phyloP scores from a whole-genome alignment of 2,113 vertebrate genomes.

The Synodontis membranacea region DNA sequence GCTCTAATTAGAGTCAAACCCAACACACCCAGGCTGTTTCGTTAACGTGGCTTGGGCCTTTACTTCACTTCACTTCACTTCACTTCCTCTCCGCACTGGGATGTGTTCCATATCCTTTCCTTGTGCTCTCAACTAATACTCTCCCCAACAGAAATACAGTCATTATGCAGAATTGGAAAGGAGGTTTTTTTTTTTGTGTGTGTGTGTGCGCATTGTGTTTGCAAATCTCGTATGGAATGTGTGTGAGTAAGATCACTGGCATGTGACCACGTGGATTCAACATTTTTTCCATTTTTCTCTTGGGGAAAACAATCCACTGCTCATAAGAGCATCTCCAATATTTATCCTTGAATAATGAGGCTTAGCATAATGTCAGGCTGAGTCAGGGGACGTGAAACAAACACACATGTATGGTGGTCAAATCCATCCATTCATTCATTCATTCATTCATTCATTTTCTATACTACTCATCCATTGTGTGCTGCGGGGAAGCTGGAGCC shows the following conservation, averaged over 20 bases:
- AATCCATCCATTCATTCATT: no score
- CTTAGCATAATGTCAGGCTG: not conserved
- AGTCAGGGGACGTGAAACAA: not conserved
- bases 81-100: not conserved
- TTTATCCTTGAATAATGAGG: not conserved
- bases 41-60: not conserved
- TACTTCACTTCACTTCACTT: not conserved
- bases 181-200: slow-evolving; percentile 20
- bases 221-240: slow-evolving; percentile 36
- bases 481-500: no score
- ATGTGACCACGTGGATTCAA: slow-evolving; percentile 9
- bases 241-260: slow-evolving; percentile 31
- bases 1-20: slow-evolving; percentile 31
- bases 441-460: no score
- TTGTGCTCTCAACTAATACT: slow-evolving; percentile 21
- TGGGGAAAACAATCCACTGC: slow-evolving; percentile 7
- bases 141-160: not conserved
- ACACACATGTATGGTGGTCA: not conserved
- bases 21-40: not conserved
- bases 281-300: slow-evolving; percentile 29
- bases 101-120: slow-evolving; percentile 10
- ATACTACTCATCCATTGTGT: no score
- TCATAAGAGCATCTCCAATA: not conserved
- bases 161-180: slow-evolving; percentile 1
- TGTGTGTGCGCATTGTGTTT: slow-evolving; percentile 18